Conservation (phyloP, 2,113 vertebrate genomes). For the Anarrhichthys ocellatus region DNA sequence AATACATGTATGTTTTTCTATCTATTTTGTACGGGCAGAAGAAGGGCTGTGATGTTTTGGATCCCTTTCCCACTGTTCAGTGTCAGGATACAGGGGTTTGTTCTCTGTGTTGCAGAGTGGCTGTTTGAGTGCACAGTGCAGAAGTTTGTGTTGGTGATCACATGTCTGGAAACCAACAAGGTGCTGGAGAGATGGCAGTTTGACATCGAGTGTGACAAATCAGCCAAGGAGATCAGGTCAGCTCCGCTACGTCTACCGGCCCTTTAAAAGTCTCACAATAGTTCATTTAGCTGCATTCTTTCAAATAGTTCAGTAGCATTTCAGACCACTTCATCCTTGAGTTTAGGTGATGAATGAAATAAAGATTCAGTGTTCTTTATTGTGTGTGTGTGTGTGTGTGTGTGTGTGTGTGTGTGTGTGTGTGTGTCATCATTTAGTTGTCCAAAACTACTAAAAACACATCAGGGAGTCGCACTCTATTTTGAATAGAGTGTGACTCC, state of each 20-base stretch:
- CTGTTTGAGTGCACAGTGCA: constrained; percentile 93
- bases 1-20: background rate
- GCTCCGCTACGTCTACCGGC: background rate
- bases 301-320: background rate
- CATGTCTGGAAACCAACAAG: constrained; percentile 90
- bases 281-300: background rate
- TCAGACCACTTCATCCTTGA: background rate
- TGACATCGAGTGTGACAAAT: constrained; percentile 95
- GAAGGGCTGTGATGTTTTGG: too few relatives aligned
- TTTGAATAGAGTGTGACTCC: too few relatives aligned
- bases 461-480: too few relatives aligned
- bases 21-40: background rate
- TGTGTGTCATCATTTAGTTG: too few relatives aligned
- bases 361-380: background rate
- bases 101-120: constrained; percentile 88
- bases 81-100: background rate
- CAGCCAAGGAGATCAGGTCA: constrained; percentile 87
- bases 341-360: background rate
- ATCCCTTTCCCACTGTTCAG: too few relatives aligned
- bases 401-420: too few relatives aligned
- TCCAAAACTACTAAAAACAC: too few relatives aligned
- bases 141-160: constrained; percentile 94
- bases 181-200: constrained; percentile 98
- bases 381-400: too few relatives aligned
- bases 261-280: background rate